phyloP scores from a whole-genome alignment of 1,140 invertebrate species.

The Littorina saxatilis region DNA sequence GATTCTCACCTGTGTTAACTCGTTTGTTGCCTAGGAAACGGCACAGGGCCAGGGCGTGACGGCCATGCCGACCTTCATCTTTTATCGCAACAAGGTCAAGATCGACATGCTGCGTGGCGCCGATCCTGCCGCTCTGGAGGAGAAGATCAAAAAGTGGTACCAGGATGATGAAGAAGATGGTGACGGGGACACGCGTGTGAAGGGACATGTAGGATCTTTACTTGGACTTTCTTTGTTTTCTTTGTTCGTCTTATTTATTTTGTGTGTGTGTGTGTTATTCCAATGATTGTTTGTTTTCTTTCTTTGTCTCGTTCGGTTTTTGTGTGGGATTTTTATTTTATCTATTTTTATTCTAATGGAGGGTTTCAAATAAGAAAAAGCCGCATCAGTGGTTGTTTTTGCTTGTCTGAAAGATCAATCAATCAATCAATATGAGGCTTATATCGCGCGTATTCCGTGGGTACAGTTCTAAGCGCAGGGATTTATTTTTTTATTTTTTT shows the following conservation, averaged over 20 bases:
- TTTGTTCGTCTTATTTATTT: too few relatives aligned
- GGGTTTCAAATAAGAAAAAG: too few relatives aligned
- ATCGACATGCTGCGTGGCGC: slow-evolving; percentile 78
- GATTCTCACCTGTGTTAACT: too few relatives aligned
- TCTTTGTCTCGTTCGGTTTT: not conserved
- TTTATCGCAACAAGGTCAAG: slow-evolving; percentile 87
- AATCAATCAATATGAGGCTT: too few relatives aligned
- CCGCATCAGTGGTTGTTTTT: too few relatives aligned
- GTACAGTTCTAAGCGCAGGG: too few relatives aligned
- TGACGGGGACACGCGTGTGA: slow-evolving; percentile 59
- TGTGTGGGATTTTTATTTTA: not conserved
- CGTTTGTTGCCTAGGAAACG: slow-evolving; percentile 80
- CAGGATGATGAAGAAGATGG: slow-evolving; percentile 79
- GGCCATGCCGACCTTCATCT: slow-evolving; percentile 98
- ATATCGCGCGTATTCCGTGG: too few relatives aligned
- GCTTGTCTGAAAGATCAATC: too few relatives aligned
- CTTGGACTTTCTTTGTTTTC: not conserved
- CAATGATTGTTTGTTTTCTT: not conserved
- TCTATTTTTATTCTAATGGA: not conserved
- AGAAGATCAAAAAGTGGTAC: slow-evolving; percentile 93
- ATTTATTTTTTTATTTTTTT: too few relatives aligned
- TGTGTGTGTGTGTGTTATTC: too few relatives aligned
- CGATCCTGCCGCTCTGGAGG: slow-evolving; percentile 87
- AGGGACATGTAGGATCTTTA: slow-evolving; percentile 84
- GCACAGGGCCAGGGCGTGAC: slow-evolving; percentile 90